Percentiles rank a stretch among this genome's conserved stretches.
Evolutionary conservation across 2,113 vertebrate genomes (phyloP).

Genomic region (Neoarius graeffei): DNA sequence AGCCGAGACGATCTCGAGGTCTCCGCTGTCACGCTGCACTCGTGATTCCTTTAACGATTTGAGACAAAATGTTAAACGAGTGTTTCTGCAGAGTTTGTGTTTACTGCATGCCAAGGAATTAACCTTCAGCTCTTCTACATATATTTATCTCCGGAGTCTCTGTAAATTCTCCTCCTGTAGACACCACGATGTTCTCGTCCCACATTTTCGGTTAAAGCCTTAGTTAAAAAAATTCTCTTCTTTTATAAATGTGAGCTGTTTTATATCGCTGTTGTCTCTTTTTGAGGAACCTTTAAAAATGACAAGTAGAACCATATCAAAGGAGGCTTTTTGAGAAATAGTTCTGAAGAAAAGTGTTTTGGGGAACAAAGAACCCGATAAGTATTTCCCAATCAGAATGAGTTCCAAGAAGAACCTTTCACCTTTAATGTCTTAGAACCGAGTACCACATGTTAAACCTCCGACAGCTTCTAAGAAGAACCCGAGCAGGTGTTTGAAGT

Average conservation of each 20-base stretch:
- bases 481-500: too few relatives aligned
- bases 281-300: background rate
- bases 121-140: background rate
- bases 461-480: too few relatives aligned
- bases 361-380: background rate
- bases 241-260: too few relatives aligned
- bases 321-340: background rate
- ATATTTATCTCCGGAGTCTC: too few relatives aligned
- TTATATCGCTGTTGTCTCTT: background rate
- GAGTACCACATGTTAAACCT: too few relatives aligned
- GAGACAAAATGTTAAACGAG: constrained; percentile 53
- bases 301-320: background rate
- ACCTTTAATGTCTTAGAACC: background rate
- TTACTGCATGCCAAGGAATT: constrained; percentile 35
- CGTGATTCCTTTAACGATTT: constrained; percentile 55
- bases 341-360: background rate
- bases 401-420: background rate
- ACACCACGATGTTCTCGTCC: background rate
- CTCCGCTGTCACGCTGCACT: constrained; percentile 36
- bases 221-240: background rate
- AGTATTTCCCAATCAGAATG: background rate
- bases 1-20: constrained; percentile 56
- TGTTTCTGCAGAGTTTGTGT: constrained; percentile 52
- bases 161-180: too few relatives aligned
- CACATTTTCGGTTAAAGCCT: background rate